A percentile compares a stretch with the other conserved stretches of the same genome.
These are phyloP conservation scores for Calliopum simillimum DNA, from an alignment of 2,888 invertebrate genomes.

Conservation along the genomic window DNA sequence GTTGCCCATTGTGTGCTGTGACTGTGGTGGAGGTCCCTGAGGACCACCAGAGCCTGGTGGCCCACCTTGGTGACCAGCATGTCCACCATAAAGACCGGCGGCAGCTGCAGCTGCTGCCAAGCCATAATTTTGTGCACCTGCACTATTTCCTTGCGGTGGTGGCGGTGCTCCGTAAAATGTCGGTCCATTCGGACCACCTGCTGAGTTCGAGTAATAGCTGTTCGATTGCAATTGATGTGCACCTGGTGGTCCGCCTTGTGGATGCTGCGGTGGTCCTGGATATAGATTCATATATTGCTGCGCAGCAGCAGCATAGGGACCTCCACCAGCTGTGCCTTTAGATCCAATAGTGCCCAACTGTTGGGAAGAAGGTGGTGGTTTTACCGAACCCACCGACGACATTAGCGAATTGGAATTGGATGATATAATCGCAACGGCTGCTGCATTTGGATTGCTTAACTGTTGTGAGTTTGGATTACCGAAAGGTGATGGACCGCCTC, in stretches of 20 bases:
- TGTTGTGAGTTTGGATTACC: constrained; percentile 75
- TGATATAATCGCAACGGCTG: constrained; percentile 80
- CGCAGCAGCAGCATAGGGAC: constrained; percentile 57
- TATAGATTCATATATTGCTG: constrained; percentile 67
- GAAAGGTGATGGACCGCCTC: constrained; percentile 72
- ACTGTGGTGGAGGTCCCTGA: constrained; percentile 58
- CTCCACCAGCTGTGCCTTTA: constrained; percentile 59
- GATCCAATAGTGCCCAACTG: constrained; percentile 85
- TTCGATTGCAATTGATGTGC: constrained; percentile 65
- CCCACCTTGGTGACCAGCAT: constrained; percentile 61
- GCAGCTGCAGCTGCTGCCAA: constrained; percentile 60
- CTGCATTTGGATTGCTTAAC: constrained; percentile 83
- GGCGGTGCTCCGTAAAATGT: constrained; percentile 62
- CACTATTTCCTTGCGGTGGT: constrained; percentile 60
- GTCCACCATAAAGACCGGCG: constrained; percentile 65
- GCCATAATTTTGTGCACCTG: constrained; percentile 64
- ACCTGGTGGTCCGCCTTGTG: constrained; percentile 59
- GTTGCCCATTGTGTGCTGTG: constrained; percentile 66
- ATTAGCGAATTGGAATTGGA: constrained; percentile 89
- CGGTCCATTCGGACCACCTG: constrained; percentile 64
- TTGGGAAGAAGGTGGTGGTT: constrained; percentile 81
- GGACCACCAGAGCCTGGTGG: constrained; percentile 60
- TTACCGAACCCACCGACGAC: constrained; percentile 87
- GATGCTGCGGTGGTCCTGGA: constrained; percentile 62
- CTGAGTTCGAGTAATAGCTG: constrained; percentile 67